Conservation (phyloP, 2,888 invertebrate genomes). For the Lycaena phlaeas region DNA sequence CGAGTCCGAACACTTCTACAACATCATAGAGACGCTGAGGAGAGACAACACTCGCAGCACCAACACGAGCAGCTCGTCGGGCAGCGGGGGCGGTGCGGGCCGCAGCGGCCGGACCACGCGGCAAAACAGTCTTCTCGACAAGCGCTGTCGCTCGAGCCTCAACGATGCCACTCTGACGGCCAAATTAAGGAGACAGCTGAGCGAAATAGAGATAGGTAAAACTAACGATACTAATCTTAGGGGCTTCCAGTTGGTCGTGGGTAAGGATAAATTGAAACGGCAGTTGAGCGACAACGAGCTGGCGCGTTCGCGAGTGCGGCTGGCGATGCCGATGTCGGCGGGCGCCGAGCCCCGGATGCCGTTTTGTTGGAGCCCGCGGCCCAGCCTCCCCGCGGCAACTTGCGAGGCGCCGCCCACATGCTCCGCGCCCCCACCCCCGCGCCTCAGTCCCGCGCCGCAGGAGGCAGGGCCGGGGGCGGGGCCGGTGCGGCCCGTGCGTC, state of each 20-base stretch:
- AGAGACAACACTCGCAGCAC: too few species aligned
- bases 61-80: too few species aligned
- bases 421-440: constrained; percentile 17
- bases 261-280: constrained; percentile 52
- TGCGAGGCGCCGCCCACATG: constrained; percentile 39
- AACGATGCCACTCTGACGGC: too few species aligned
- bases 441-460: too few species aligned
- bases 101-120: constrained; percentile 31
- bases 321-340: constrained; percentile 66
- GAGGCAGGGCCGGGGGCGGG: too few species aligned
- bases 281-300: constrained; percentile 60
- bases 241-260: constrained; percentile 55
- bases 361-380: constrained; percentile 59
- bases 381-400: constrained; percentile 47
- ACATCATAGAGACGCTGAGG: constrained; percentile 49
- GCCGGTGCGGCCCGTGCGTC: too few species aligned
- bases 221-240: constrained; percentile 26
- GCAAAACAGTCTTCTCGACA: constrained; percentile 51
- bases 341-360: constrained; percentile 54
- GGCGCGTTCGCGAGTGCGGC: constrained; percentile 42
- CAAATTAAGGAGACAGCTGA: constrained; percentile 45
- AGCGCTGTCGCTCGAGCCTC: constrained; percentile 32
- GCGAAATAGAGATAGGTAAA: constrained; percentile 44
- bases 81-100: constrained; percentile 35
- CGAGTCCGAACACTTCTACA: constrained; percentile 53